These are phyloP conservation scores for Monopis laevigella DNA, from an alignment of 2,888 invertebrate species.

Conservation along the genomic window DNA sequence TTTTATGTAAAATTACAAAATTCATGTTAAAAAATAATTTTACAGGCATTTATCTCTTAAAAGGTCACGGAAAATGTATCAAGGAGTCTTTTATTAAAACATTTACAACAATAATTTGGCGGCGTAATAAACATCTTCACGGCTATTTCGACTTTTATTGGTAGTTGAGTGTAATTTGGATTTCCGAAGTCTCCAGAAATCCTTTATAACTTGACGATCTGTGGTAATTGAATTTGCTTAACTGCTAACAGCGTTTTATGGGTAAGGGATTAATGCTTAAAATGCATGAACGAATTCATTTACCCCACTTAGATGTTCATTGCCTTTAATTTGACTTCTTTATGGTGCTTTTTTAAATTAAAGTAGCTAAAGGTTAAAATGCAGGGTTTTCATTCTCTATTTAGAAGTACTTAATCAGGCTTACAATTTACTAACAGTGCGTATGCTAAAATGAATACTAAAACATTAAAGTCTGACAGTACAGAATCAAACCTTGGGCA, in stretches of 20 bases:
- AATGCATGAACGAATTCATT: constrained; percentile 8
- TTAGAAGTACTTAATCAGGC: too few species aligned
- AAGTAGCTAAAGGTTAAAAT: too few species aligned
- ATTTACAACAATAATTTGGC: constrained; percentile 26
- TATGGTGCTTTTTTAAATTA: constrained; percentile 4
- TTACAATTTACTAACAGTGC: too few species aligned
- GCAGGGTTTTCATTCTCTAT: too few species aligned
- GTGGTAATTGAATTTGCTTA: constrained; percentile 41
- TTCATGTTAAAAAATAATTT: too few species aligned
- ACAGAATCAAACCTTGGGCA: too few species aligned
- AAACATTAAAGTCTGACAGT: too few species aligned
- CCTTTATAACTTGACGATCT: constrained; percentile 16
- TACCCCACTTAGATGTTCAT: constrained; percentile 30
- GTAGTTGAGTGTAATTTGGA: constrained; percentile 14
- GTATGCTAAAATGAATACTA: too few species aligned
- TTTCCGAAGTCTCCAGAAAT: background rate
- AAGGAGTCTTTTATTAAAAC: constrained; percentile 24
- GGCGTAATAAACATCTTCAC: constrained; percentile 15
- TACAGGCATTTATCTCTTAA: constrained; percentile 13
- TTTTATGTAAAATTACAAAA: too few species aligned
- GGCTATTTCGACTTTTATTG: constrained; percentile 13
- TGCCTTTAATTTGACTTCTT: constrained; percentile 26
- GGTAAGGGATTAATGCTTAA: constrained; percentile 38
- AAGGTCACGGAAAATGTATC: constrained; percentile 16
- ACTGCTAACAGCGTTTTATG: constrained; percentile 33